These are phyloP conservation scores for Somateria mollissima DNA, from an alignment of 2,797 vertebrate genomes.

Conservation along the genomic window DNA sequence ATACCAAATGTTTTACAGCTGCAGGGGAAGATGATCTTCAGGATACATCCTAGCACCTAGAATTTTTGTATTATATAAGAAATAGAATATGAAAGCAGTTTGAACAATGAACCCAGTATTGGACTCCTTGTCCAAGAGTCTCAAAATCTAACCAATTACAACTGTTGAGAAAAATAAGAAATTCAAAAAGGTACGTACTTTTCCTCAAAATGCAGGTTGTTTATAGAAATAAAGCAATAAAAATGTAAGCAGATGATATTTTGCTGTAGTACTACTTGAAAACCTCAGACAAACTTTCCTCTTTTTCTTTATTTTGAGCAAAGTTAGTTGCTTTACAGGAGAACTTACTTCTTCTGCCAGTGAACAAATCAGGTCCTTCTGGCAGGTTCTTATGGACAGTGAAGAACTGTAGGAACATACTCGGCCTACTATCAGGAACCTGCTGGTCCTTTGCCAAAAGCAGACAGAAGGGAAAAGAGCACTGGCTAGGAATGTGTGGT, in stretches of 20 bases:
- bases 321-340: not conserved
- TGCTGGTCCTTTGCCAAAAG: not conserved
- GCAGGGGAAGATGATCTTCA: not conserved
- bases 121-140: not conserved
- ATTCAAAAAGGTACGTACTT: not conserved
- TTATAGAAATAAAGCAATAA: not conserved
- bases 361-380: not conserved
- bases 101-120: not conserved
- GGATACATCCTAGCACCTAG: not conserved
- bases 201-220: not conserved
- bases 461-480: not conserved
- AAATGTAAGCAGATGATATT: not conserved
- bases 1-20: not conserved
- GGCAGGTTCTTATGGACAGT: not conserved
- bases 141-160: not conserved
- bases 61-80: not conserved
- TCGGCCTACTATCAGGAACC: not conserved
- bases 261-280: not conserved
- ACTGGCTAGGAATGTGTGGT: not conserved
- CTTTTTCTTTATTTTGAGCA: not conserved
- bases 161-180: not conserved
- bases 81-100: not conserved
- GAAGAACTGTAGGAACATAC: not conserved
- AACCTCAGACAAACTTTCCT: not conserved
- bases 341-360: not conserved